Evolutionary conservation across 1,140 invertebrate genomes (phyloP), one percentile per base, ranked within the genome.

Genomic region (Panagrolaimus sp.): DNA sequence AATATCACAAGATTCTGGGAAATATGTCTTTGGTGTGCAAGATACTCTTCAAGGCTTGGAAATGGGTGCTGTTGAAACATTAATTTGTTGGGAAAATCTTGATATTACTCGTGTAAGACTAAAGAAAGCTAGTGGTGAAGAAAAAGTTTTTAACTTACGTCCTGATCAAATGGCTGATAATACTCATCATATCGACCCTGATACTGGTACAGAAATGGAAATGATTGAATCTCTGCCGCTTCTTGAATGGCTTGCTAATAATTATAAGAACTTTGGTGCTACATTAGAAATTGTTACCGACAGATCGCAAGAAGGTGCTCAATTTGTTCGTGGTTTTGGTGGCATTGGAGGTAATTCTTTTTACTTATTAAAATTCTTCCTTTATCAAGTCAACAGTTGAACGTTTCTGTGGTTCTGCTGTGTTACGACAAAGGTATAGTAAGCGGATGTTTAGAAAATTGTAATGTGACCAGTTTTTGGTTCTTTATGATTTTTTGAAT

Each of bases 81-180:
- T 98, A 55, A 99, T 99, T 83, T 96, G 94, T 84, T 99, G 96
- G 96, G 96, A 99, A 85, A 99, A 99, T 86, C 88, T 99, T 74
- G 96, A 98, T 84, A 97, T 98, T 83, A 85, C 84, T 68, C 88
- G 71, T 58, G 64, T 47, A 14, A 17, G 12, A 71, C 85, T 99
- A 68, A 97, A 96, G 84, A 96, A 95, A 83, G 91, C 95, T 83
- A 74, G 77, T 43, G 90, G 89, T 74, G 89, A 88, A 66, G 84
- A 84, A 84, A 82, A 76, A 64, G 68, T 63, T 7, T 46, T 79
- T 14, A 17, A 74, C 63, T 44, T 79, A 26, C 73, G 45, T 32
- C 71, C 67, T n/a, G 58, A 69, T 43, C 52, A 70, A 43, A 64
- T 78, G 28, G 78, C 76, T 24, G 75, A 76, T 38, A 76, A 77